phyloP scores from a whole-genome alignment of 1,140 invertebrate species.

The Scaptomyza hsui region DNA sequence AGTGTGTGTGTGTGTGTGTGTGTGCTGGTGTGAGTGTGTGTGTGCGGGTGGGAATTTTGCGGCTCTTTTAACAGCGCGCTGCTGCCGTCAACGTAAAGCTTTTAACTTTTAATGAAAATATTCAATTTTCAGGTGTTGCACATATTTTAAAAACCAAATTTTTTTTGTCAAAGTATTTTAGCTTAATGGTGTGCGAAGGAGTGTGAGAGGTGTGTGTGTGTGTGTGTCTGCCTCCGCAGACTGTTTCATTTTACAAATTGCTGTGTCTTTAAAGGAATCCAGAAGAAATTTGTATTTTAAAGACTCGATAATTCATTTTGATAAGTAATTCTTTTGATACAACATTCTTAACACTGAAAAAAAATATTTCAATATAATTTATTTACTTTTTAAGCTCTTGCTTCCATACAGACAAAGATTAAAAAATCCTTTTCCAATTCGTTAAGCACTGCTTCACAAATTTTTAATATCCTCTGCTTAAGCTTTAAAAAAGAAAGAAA shows the following conservation, averaged over 20 bases:
- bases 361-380: no score
- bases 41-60: constrained; percentile 24
- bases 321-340: no score
- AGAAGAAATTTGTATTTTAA: no score
- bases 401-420: no score
- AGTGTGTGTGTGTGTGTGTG: constrained; percentile 2
- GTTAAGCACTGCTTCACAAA: not conserved
- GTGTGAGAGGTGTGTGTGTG: not conserved
- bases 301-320: no score
- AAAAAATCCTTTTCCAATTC: no score
- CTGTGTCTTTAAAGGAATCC: no score
- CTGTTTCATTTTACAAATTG: no score
- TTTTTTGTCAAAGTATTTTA: constrained; percentile 11
- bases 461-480: not conserved
- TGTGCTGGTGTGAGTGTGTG: not conserved
- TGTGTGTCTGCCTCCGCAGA: not conserved
- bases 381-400: no score
- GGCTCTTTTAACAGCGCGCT: constrained; percentile 40
- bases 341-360: no score
- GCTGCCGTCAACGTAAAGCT: constrained; percentile 51
- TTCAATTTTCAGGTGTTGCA: constrained; percentile 81
- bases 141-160: constrained; percentile 61
- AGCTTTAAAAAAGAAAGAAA: constrained; percentile 21
- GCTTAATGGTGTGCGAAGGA: not conserved
- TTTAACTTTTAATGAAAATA: constrained; percentile 81